Evolutionary conservation across 92 coral and sea anemone genomes (phyloP).

Genomic region (Palythoa caribaeorum): DNA sequence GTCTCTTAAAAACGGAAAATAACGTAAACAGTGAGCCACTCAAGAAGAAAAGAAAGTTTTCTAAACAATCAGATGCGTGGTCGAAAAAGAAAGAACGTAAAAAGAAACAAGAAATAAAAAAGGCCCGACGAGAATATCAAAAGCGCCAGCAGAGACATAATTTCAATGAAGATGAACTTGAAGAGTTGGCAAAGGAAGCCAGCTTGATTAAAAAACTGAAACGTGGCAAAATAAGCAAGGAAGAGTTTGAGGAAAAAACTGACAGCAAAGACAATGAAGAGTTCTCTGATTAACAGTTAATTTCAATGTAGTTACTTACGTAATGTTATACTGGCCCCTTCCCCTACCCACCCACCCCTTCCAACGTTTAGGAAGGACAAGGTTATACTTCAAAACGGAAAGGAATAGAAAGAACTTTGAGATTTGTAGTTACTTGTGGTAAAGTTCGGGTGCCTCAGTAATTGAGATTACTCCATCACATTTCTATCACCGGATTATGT

Average conservation of each 20-base stretch:
- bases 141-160: slow-evolving; percentile 68
- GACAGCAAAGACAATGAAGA: slow-evolving; percentile 63
- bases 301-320: neutral
- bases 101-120: slow-evolving; percentile 79
- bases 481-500: too few relatives aligned
- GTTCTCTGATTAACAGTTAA: neutral
- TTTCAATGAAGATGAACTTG: slow-evolving; percentile 83
- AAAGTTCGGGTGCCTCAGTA: too few relatives aligned
- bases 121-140: slow-evolving; percentile 73
- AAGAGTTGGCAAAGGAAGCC: slow-evolving; percentile 88
- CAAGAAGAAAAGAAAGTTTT: slow-evolving; percentile 53
- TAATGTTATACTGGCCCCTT: too few relatives aligned
- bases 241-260: slow-evolving; percentile 75
- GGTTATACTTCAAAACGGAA: too few relatives aligned
- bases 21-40: neutral
- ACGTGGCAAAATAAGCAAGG: slow-evolving; percentile 85
- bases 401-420: too few relatives aligned
- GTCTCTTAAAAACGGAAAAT: slow-evolving; percentile 50
- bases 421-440: too few relatives aligned
- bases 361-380: too few relatives aligned
- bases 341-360: too few relatives aligned
- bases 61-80: slow-evolving; percentile 76
- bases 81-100: slow-evolving; percentile 82
- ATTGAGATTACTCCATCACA: too few relatives aligned
- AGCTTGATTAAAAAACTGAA: slow-evolving; percentile 86